Conservation (phyloP, 1,140 invertebrate species). For the Lineus longissimus region DNA sequence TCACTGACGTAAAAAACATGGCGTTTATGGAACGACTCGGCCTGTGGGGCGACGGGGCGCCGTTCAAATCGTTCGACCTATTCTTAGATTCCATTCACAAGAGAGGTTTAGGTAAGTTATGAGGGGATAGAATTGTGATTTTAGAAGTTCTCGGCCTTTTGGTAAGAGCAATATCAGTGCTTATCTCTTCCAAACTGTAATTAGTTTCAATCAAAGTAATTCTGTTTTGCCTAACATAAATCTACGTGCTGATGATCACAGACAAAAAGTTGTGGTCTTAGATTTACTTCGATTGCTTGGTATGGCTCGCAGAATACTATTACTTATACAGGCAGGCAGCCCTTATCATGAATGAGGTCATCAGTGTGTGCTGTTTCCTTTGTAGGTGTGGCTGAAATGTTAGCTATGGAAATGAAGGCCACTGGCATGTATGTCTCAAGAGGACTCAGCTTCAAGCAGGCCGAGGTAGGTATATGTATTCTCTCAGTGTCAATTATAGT, state of each 20-base stretch:
- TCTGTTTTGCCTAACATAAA: too few species aligned
- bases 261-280: too few species aligned
- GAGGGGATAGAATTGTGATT: too few species aligned
- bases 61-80: slow-evolving; percentile 40
- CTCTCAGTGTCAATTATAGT: too few species aligned
- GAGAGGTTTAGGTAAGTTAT: slow-evolving; percentile 38
- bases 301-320: too few species aligned
- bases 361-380: background rate
- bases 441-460: slow-evolving; percentile 43
- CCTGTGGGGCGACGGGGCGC: slow-evolving; percentile 43
- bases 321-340: too few species aligned
- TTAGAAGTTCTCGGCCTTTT: too few species aligned
- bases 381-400: slow-evolving; percentile 44
- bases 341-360: background rate
- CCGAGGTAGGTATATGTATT: slow-evolving; percentile 31
- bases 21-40: slow-evolving; percentile 48
- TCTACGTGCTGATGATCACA: too few species aligned
- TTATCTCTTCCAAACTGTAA: too few species aligned
- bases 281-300: too few species aligned
- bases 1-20: slow-evolving; percentile 50
- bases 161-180: too few species aligned
- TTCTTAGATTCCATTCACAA: slow-evolving; percentile 41
- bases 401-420: slow-evolving; percentile 49
- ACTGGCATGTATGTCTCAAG: slow-evolving; percentile 46
- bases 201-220: too few species aligned